A percentile compares a stretch with the other conserved stretches of the same genome.
Conservation (phyloP, 2,113 vertebrate genomes). For the Neolamprologus caudopunctatus region DNA sequence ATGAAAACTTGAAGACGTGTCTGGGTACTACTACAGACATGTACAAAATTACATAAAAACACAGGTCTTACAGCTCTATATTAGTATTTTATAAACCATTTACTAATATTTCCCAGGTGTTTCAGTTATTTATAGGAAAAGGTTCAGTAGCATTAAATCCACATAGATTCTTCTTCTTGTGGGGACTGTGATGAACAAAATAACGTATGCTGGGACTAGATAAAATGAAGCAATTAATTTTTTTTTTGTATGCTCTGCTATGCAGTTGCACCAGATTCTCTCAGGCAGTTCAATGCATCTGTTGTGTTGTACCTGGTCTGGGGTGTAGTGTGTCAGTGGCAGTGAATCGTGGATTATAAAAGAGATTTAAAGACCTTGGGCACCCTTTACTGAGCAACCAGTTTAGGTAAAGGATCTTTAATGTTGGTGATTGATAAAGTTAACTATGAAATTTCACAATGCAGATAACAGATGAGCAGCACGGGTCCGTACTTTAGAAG, state of each 20-base stretch:
- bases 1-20: not conserved
- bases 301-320: not conserved
- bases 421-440: not conserved
- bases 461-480: not conserved
- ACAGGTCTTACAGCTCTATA: not conserved
- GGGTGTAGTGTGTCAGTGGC: not conserved
- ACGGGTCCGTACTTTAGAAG: not conserved
- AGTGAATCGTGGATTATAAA: not conserved
- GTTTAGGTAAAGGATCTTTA: not conserved
- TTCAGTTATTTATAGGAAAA: not conserved
- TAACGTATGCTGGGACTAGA: fast-evolving
- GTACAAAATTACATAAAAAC: not conserved
- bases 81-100: not conserved
- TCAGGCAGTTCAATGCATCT: not conserved
- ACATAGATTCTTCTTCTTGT: not conserved
- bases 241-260: not conserved
- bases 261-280: not conserved
- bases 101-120: not conserved
- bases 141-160: not conserved
- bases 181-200: not conserved
- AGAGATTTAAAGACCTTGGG: not conserved
- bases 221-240: not conserved
- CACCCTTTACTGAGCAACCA: not conserved
- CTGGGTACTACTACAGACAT: not conserved
- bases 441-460: not conserved